Base-by-base conservation (phyloP, 2,888 invertebrate species). In the Dryobota labecula region DNA sequence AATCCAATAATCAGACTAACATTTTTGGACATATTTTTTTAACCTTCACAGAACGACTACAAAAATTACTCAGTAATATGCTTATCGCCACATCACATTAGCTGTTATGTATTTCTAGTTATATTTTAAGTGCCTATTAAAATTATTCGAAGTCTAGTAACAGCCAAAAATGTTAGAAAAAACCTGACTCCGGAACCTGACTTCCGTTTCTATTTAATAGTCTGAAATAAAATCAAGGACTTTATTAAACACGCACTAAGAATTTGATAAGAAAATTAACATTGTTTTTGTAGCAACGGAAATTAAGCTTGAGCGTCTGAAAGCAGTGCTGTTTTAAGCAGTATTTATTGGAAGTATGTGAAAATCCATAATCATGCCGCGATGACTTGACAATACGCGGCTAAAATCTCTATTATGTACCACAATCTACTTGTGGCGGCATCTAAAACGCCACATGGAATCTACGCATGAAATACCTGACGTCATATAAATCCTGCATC, bases 71-170 rank as follows among this genome's bases (percentile, higher is more conserved):
- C 6, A 20, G 24, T 47, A 27, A 30, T n/a, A 45, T 20, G 33
- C 47, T 82, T 67, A 74, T 72, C 70, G 27, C 18, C 20, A 51
- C 41, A 58, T 71, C 58, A 43, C 13, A 49, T 61, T 49, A 70
- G 30, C 33, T 62, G 58, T 30, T 47, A 54, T 9, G 27, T 56
- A 54, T 9, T 33, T 56, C 11, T 57, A 33, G 18, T 69, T 54
- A 43, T 41, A 58, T 53, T 49, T 68, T 33, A 47, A 76, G 41
- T 47, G 33, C 27, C 11, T 33, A 41, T 9, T 30, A 45, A 11
- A 41, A 2, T 30, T 24, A 13, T 8, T 18, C 7, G 36, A 45
- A 66, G 9, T 53, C 13, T 53, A 47, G 45, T 58, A 38, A 36
- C 20, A 30, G 15, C 20, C 45, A 30, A 15, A 67, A 36, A 66